phyloP scores from a whole-genome alignment of 2,888 invertebrate species.

The Aphodius sticticus region DNA sequence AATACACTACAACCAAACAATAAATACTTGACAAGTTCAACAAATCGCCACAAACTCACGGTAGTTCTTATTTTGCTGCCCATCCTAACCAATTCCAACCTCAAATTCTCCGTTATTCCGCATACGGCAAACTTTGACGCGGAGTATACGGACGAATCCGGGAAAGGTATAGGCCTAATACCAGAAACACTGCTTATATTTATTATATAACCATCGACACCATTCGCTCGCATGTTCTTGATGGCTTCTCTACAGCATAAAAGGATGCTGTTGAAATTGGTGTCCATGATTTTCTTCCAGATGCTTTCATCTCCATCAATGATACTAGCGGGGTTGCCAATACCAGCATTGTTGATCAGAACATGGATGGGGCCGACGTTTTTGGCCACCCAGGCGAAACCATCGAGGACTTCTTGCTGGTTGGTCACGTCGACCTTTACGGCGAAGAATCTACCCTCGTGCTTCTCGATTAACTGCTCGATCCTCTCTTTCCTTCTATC shows the following conservation, averaged over 20 bases:
- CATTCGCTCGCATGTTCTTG: slow-evolving; percentile 46
- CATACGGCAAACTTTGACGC: slow-evolving; percentile 45
- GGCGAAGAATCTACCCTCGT: slow-evolving; percentile 24
- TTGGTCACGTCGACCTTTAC: slow-evolving; percentile 20
- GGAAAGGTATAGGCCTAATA: slow-evolving; percentile 45
- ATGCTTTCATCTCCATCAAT: slow-evolving; percentile 33
- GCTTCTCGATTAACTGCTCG: slow-evolving; percentile 27
- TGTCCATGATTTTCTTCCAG: slow-evolving; percentile 33
- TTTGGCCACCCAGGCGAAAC: slow-evolving; percentile 27
- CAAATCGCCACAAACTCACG: slow-evolving; percentile 38
- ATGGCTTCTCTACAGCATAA: slow-evolving; percentile 50
- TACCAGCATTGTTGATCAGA: slow-evolving; percentile 28
- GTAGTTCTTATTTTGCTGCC: slow-evolving; percentile 46
- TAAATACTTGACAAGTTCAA: background rate
- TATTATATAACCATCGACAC: slow-evolving; percentile 50
- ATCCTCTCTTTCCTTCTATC: slow-evolving; percentile 34
- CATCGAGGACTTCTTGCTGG: slow-evolving; percentile 10
- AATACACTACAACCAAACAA: background rate
- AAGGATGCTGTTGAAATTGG: slow-evolving; percentile 32
- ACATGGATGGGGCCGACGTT: slow-evolving; percentile 31
- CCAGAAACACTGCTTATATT: slow-evolving; percentile 51
- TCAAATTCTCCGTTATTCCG: slow-evolving; percentile 41
- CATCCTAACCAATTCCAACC: slow-evolving; percentile 37
- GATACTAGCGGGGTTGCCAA: background rate
- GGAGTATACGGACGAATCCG: slow-evolving; percentile 42